Evolutionary conservation across 30 jellyfish, hydroid and myxozoan species (phyloP).

Genomic region (Catostylus mosaicus): DNA sequence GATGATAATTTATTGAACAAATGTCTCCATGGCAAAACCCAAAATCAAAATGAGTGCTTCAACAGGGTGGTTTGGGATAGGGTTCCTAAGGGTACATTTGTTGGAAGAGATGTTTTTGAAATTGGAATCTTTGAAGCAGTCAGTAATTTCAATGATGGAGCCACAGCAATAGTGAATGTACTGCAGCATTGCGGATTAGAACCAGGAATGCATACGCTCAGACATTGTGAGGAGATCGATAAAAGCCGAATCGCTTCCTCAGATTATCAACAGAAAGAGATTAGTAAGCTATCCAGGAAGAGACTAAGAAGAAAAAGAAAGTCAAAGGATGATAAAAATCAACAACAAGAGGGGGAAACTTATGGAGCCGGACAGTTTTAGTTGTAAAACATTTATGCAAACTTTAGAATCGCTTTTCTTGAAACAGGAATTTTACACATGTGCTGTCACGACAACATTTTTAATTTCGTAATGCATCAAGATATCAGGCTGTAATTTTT

Average conservation of each 20-base stretch:
- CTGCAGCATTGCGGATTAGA: not conserved
- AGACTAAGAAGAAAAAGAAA: not conserved
- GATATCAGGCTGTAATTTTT: not conserved
- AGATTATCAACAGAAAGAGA: not conserved
- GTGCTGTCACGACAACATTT: not conserved
- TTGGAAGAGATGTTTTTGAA: conserved; percentile 24
- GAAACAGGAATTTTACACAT: not conserved
- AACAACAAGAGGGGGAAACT: not conserved
- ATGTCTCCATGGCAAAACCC: not conserved
- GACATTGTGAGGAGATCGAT: not conserved
- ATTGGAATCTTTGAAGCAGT: not conserved
- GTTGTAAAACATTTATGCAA: not conserved
- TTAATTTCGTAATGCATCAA: not conserved
- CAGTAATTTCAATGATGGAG: not conserved
- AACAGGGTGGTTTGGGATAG: conserved; percentile 11
- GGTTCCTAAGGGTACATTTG: not conserved
- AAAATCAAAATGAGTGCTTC: not conserved
- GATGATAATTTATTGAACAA: not conserved
- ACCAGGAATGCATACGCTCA: not conserved
- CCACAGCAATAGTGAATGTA: not conserved
- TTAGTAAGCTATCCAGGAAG: not conserved
- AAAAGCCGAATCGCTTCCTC: not conserved
- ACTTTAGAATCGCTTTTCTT: not conserved
- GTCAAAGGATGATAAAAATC: too few relatives aligned
- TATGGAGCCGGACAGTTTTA: not conserved